Base-by-base conservation (phyloP, 1,140 invertebrate genomes). In the Drosophila pandora region DNA sequence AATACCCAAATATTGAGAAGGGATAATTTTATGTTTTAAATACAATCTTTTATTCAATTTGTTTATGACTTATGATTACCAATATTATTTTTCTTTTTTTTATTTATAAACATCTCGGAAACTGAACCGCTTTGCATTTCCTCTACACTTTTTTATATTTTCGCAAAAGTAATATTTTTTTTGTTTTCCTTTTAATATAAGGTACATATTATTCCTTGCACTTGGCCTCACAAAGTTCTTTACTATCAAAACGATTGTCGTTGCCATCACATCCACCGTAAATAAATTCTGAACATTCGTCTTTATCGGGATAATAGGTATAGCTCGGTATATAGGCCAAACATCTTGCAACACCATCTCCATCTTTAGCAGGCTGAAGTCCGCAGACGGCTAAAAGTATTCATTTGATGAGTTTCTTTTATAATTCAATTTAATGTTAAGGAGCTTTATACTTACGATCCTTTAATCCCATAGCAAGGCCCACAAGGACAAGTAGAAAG, bases 191-290 rank as follows among this genome's bases (percentile, higher is more conserved):
- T 17, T 17, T 17, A 17, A 17, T 17, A 17, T 17, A 17, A 17
- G 17, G 17, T 28, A 28, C 25, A 28, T 43, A 21, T 43, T 43
- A 21, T 43, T 43, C 32, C 6, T 37, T 56, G 23, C 54, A 56
- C 23, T 28, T 23, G 10, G 3, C 23, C 9, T 56, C 37, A 17
- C 54, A 56, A 53, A 47, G 3, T 9, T 9, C 17, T 22, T 32
- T 58, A 3, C 17, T 47, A 2, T 2, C 0, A 10, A 98, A 99
- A 75, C 95, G 95, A 91, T 98, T 97, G 49, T 94, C 94, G 90
- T 98, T 99, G 34, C 97, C 97, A 55, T 96, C 94, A 90, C 96
- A 97, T 2, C 96, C 96, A 5, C 95, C 94, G 79, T 95, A 96
- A 10, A 94, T 92, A 73, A 96, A 96, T 73, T 95, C 95, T 1